These are phyloP conservation scores for Smithornis capensis DNA, from an alignment of 2,113 vertebrate genomes.

Conservation along the genomic window DNA sequence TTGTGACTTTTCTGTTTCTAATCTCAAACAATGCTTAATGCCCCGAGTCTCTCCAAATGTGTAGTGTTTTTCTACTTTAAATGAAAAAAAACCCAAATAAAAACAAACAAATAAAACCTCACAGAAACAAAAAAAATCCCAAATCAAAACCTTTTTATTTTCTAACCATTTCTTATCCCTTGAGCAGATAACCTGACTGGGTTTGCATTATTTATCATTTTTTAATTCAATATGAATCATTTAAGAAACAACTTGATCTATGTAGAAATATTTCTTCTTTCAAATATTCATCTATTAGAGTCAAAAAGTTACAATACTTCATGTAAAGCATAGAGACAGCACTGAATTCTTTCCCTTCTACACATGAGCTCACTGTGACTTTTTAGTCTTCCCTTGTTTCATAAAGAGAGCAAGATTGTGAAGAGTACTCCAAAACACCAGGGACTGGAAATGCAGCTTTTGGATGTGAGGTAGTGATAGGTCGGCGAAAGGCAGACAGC, in stretches of 20 bases:
- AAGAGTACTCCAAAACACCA: slow-evolving; percentile 14
- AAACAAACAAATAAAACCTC: neutral
- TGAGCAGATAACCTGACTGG: neutral
- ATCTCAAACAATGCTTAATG: neutral
- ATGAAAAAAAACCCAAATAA: neutral
- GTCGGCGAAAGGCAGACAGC: slow-evolving; percentile 43
- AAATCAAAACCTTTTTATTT: neutral
- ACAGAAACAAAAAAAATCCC: neutral
- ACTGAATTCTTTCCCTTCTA: neutral
- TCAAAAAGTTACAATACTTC: neutral
- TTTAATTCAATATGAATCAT: neutral
- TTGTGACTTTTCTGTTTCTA: neutral
- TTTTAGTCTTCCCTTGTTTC: slow-evolving; percentile 27
- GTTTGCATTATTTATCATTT: neutral
- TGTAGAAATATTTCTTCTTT: neutral
- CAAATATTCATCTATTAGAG: neutral
- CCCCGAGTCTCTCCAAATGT: neutral
- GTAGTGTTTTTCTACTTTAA: neutral
- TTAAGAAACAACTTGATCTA: neutral
- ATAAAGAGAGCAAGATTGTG: neutral
- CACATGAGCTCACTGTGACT: slow-evolving; percentile 14
- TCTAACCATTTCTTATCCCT: neutral
- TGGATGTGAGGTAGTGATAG: slow-evolving; percentile 6
- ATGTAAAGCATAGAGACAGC: neutral
- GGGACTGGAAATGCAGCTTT: slow-evolving; percentile 6